These are phyloP conservation scores for Rhinophrynus dorsalis DNA, from an alignment of 2,797 vertebrate species.

Conservation along the genomic window DNA sequence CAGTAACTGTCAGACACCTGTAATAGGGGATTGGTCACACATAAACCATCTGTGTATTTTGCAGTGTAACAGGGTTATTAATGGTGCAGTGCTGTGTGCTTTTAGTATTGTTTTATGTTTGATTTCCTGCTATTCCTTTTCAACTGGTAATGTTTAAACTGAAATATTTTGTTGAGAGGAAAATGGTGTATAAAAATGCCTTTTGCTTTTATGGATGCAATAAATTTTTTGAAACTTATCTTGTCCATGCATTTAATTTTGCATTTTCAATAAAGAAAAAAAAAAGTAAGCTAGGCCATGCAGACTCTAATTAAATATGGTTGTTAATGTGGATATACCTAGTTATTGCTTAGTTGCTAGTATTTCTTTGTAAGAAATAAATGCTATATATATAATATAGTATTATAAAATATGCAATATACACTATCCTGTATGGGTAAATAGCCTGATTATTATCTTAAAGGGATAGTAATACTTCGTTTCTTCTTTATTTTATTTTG, in stretches of 20 bases:
- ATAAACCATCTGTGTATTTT: neutral
- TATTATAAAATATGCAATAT: too few relatives aligned
- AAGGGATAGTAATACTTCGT: too few relatives aligned
- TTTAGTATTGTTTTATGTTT: slow-evolving; percentile 61
- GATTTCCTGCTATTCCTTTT: slow-evolving; percentile 62
- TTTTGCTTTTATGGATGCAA: slow-evolving; percentile 69
- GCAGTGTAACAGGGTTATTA: slow-evolving; percentile 10
- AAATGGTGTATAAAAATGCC: slow-evolving; percentile 68
- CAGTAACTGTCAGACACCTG: neutral
- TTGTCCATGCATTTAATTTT: slow-evolving; percentile 76
- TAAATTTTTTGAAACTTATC: slow-evolving; percentile 75
- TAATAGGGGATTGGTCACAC: neutral
- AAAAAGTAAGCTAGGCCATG: too few relatives aligned
- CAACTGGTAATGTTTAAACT: slow-evolving; percentile 67
- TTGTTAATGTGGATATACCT: too few relatives aligned
- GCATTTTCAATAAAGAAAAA: neutral
- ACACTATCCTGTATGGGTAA: too few relatives aligned
- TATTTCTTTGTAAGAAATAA: too few relatives aligned
- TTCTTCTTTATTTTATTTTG: too few relatives aligned
- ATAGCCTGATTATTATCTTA: too few relatives aligned
- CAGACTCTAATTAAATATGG: too few relatives aligned
- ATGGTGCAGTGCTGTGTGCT: slow-evolving; percentile 64
- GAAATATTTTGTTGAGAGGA: slow-evolving; percentile 63
- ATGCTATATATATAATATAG: too few relatives aligned
- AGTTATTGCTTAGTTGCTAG: too few relatives aligned